Percentiles rank a stretch among this genome's conserved stretches.
phyloP scores from a whole-genome alignment of 2,113 vertebrate species.

The Hydrolagus affinis region DNA sequence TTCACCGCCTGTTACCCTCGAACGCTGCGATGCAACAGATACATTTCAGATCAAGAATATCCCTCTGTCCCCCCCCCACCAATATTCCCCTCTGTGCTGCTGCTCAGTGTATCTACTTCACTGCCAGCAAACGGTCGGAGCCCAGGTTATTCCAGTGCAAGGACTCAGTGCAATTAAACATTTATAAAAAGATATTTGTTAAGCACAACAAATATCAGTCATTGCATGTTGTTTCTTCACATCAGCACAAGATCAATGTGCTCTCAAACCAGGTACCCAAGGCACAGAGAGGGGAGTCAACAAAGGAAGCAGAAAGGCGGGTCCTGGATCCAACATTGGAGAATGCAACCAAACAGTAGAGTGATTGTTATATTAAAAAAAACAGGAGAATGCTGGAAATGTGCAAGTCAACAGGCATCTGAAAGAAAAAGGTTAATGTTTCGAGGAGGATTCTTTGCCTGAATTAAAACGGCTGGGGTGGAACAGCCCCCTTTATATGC shows the following conservation, averaged over 20 bases:
- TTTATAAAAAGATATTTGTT: constrained; percentile 21
- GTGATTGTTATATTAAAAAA: too few relatives aligned
- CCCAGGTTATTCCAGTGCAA: constrained; percentile 24
- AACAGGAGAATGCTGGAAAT: too few relatives aligned
- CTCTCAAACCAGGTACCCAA: constrained; percentile 19
- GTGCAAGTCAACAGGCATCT: too few relatives aligned
- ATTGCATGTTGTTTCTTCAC: constrained; percentile 2
- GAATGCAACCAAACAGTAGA: too few relatives aligned
- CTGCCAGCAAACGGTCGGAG: constrained; percentile 1
- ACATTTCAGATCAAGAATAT: constrained; percentile 21
- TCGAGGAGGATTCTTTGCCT: too few relatives aligned
- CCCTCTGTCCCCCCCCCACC: not conserved
- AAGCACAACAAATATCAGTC: constrained; percentile 15
- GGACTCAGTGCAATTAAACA: constrained; percentile 19
- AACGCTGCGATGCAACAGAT: not conserved
- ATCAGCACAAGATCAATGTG: not conserved
- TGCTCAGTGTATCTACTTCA: not conserved
- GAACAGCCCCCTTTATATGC: too few relatives aligned
- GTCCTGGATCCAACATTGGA: not conserved
- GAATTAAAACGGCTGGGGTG: too few relatives aligned
- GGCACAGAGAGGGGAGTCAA: not conserved
- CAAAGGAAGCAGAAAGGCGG: not conserved
- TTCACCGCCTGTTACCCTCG: not conserved
- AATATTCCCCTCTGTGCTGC: constrained; percentile 20
- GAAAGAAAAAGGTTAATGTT: too few relatives aligned